Base-by-base conservation (phyloP, 2,888 invertebrate genomes). In the Blomia tropicalis region DNA sequence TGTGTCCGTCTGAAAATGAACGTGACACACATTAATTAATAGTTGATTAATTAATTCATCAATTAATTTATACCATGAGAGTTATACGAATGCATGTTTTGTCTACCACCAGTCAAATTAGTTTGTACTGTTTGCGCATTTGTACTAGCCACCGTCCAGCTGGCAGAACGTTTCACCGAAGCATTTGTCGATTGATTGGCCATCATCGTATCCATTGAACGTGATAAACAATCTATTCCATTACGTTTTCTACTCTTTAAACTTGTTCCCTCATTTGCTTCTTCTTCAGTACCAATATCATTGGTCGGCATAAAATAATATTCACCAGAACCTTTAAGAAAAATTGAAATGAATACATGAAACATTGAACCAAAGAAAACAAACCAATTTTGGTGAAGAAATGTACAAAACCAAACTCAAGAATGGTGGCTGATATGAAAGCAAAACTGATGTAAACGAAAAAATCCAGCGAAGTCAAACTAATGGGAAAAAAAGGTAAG, bases 301-400 rank as follows among this genome's bases (percentile, higher is more conserved):
- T 47, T 7, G n/a, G n/a, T 47, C 7, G 65, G 63, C 27, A 66
- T 63, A 23, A 66, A 65, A 43, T 66, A 67, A 58, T 66, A 67
- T 41, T 68, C 68, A 17, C 68, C 68, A 23, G 63, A 63, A 54
- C 63, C 61, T 61, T 29, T 31, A 53, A 31, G 27, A 32, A 43
- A 36, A 36, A 30, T n/a, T 27, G 44, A 53, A 25, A 22, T 53
- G 22, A 25, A 17, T 14, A 53, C n/a, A 27, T 27, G 22, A 53
- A 5, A 4, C 23, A 53, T 7, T 25, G 47, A 43, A 25, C 19
- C 27, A 43, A 59, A n/a, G n/a, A n/a, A 11, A 22, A 31, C 4
- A 83, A 84, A 27, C 85, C 85, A 68, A 83, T 82, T 74, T 86
- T 87, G n/a, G 86, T 86, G 73, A 84, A 85, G 72, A 84, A 85